Conservation (phyloP, 2,113 vertebrate species). For the Rhabdornis inornatus region DNA sequence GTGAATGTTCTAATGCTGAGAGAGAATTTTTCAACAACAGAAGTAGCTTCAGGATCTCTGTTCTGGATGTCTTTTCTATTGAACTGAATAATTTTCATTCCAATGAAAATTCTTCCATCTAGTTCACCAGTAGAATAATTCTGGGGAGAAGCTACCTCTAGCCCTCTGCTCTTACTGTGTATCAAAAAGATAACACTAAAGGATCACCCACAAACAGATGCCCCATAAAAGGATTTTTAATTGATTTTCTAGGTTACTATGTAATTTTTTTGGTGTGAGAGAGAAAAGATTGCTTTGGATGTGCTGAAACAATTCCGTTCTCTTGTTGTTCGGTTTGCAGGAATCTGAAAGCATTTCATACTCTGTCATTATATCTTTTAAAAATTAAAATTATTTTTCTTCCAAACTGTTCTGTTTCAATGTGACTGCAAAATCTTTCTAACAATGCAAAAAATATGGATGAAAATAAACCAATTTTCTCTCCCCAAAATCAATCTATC, state of each 20-base stretch:
- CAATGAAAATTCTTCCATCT: constrained; percentile 77
- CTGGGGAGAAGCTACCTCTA: constrained; percentile 65
- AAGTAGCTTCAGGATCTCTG: background rate
- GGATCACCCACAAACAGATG: constrained; percentile 73
- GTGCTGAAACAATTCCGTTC: background rate
- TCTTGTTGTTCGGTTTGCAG: background rate
- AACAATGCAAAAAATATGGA: background rate
- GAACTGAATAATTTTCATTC: constrained; percentile 66
- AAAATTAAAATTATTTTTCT: background rate
- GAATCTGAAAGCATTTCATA: background rate
- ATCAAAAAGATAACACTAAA: constrained; percentile 75
- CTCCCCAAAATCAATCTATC: background rate
- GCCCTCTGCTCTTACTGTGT: constrained; percentile 71
- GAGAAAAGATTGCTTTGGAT: constrained; percentile 1
- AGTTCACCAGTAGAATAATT: constrained; percentile 67
- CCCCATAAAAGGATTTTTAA: constrained; percentile 60
- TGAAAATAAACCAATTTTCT: background rate
- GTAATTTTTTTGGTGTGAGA: constrained; percentile 14
- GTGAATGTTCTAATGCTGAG: background rate
- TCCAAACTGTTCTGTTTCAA: background rate
- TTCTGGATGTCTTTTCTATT: constrained; percentile 77
- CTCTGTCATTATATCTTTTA: background rate
- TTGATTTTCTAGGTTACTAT: constrained; percentile 67
- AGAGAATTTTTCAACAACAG: background rate
- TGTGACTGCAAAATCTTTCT: background rate